A percentile compares a stretch with the other conserved stretches of the same genome.
phyloP scores from a whole-genome alignment of 2,888 invertebrate genomes.

The Eutolmus rufibarbis region DNA sequence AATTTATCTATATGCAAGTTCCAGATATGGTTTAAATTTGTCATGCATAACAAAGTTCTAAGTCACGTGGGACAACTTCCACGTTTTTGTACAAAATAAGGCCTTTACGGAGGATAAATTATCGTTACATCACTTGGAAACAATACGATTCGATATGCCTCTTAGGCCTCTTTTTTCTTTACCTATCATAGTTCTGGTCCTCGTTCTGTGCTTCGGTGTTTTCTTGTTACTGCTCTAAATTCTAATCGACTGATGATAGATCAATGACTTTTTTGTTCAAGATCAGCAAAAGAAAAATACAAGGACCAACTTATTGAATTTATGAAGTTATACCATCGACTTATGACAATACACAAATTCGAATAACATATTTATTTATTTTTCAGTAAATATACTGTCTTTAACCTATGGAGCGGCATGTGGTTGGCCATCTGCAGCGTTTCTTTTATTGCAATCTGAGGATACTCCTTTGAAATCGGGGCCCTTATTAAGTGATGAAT shows the following conservation, averaged over 20 bases:
- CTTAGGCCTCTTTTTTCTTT: too few species aligned
- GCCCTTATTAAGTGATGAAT: conserved; percentile 54
- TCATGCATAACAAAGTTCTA: background rate
- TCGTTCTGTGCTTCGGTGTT: too few species aligned
- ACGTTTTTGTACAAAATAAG: background rate
- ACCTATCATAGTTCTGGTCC: too few species aligned
- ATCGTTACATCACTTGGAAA: background rate
- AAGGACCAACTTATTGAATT: too few species aligned
- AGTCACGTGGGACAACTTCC: background rate
- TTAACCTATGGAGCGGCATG: conserved; percentile 57
- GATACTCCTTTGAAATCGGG: conserved; percentile 56
- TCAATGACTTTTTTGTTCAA: too few species aligned
- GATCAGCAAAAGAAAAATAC: too few species aligned
- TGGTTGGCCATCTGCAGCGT: conserved; percentile 60
- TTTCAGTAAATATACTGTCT: conserved; percentile 55
- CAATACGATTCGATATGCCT: too few species aligned
- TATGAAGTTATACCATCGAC: too few species aligned
- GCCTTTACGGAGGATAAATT: background rate
- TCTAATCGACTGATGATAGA: too few species aligned
- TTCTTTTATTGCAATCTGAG: conserved; percentile 54
- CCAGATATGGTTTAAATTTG: background rate
- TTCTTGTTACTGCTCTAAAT: too few species aligned
- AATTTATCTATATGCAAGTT: background rate
- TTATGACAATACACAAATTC: background rate
- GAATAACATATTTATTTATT: background rate